Evolutionary conservation across 2,113 vertebrate genomes (phyloP), one percentile per base, ranked within the genome.

Genomic region (Cygnus atratus): DNA sequence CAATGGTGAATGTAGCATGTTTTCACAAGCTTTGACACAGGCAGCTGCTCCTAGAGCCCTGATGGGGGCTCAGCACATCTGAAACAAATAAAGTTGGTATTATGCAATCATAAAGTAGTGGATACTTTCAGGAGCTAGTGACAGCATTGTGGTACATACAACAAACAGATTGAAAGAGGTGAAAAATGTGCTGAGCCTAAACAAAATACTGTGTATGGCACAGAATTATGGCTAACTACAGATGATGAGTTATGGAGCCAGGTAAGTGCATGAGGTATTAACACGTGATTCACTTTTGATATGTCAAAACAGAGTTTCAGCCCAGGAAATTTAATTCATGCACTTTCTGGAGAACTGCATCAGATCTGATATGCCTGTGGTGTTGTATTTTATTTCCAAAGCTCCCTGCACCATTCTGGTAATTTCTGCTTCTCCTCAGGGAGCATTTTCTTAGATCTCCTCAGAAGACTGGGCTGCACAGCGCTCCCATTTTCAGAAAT

Each of bases 51-150:
- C 90, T 46, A 3, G 19, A 61, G 65, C 63, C 44, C 44, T 20
- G 2, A 2, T 0, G 0, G 28, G 11, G 62, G 11, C 37, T 79
- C 43, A 37, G 25, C 4, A 8, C 43, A 43, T 3, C 52, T 55
- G 31, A 65, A 75, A 35, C n/a, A 82, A 43, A 65, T 9, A 6
- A 61, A 41, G 48, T 21, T 61, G 55, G 41, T 59, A 29, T 52
- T 16, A 52, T n/a, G 35, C 41, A 70, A 29, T 37, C 73, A 52
- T 18, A 65, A 61, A 70, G 6, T 6, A 59, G 31, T 9, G 9
- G 26, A 31, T 68, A 58, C 68, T 54, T 91, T 74, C 37, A 3
- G 21, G 39, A 46, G 33, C 55, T 9, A 72, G 74, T 5, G 62
- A 61, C 16, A 88, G 44, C 35, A 33, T 4, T 57, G 73, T 39